Evolutionary conservation across 2,797 vertebrate species (phyloP), one percentile per base, ranked within the genome.

Genomic region (Basileuterus tristriatus): DNA sequence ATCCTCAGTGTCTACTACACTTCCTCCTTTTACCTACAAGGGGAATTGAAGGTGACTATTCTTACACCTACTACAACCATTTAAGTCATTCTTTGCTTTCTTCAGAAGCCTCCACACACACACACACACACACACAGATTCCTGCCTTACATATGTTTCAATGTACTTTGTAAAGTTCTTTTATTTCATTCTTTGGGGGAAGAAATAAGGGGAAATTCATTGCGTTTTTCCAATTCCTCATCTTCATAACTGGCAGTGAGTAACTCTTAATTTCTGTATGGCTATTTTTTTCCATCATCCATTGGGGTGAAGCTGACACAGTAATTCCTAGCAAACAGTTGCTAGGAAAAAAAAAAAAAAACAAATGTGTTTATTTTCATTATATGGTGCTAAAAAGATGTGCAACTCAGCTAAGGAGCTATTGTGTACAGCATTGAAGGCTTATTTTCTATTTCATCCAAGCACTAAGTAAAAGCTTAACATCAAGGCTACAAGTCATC

Each of bases 321-420:
- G 86, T 79, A 77, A 91, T 97, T 95, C 95, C 93, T 91, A 91
- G 80, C 93, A 70, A 22, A n/a, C 12, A 39, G 74, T n/a, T 67
- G 64, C 30, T 62, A 91, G 87, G 87, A 7, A 49, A 55, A 83
- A 96, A n/a, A n/a, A n/a, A n/a, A n/a, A n/a, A n/a, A n/a, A n/a
- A n/a, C 17, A 32, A 27, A 79, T 6, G 20, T 23, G 34, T 84
- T 88, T 56, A 63, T 86, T 92, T 88, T 71, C 49, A 62, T 83
- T 87, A 74, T 29, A 84, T 20, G 9, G 22, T 43, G 37, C 41
- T 79, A 89, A 82, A 94, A 84, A 53, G 65, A 74, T 2, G 1
- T 56, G 22, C 27, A 82, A 58, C 36, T 53, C 4, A 1, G 43
- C 53, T 77, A 71, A 41, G 46, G 46, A 49, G 32, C 62, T 46